Percentiles rank a stretch among this genome's conserved stretches.
Conservation (phyloP, 2,797 vertebrate genomes). For the Xenops minutus region DNA sequence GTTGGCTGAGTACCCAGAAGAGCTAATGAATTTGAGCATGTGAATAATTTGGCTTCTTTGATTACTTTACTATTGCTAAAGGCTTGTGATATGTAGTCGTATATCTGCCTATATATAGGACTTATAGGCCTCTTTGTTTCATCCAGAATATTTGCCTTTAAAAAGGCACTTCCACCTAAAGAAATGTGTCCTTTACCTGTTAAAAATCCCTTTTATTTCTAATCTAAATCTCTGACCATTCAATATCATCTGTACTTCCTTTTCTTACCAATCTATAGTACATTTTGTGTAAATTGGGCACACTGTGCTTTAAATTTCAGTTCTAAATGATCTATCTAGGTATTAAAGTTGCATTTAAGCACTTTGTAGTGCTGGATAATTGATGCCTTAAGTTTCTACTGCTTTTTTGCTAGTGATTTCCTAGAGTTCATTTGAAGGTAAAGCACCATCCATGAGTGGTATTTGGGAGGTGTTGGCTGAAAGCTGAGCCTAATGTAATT, state of each 20-base stretch:
- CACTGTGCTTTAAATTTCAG: not conserved
- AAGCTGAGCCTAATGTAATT: not conserved
- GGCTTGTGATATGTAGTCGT: not conserved
- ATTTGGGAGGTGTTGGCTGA: not conserved
- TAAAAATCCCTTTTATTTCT: not conserved
- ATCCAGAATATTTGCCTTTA: not conserved
- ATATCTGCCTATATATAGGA: not conserved
- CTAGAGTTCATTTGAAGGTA: slow-evolving; percentile 41
- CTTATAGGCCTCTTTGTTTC: not conserved
- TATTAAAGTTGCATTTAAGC: slow-evolving; percentile 33
- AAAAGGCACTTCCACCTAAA: not conserved
- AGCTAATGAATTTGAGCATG: not conserved
- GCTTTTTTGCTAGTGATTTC: not conserved
- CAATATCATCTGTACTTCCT: not conserved
- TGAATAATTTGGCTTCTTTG: not conserved
- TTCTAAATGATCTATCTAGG: not conserved
- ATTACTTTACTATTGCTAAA: not conserved
- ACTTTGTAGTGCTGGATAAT: slow-evolving; percentile 35
- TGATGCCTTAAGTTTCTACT: slow-evolving; percentile 25
- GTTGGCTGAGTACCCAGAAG: not conserved
- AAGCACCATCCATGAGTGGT: not conserved
- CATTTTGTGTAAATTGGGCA: not conserved
- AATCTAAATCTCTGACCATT: not conserved
- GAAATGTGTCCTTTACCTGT: not conserved
- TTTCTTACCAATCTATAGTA: not conserved